Base-by-base conservation (phyloP, 2,113 vertebrate species). In the Prionailurus viverrinus region DNA sequence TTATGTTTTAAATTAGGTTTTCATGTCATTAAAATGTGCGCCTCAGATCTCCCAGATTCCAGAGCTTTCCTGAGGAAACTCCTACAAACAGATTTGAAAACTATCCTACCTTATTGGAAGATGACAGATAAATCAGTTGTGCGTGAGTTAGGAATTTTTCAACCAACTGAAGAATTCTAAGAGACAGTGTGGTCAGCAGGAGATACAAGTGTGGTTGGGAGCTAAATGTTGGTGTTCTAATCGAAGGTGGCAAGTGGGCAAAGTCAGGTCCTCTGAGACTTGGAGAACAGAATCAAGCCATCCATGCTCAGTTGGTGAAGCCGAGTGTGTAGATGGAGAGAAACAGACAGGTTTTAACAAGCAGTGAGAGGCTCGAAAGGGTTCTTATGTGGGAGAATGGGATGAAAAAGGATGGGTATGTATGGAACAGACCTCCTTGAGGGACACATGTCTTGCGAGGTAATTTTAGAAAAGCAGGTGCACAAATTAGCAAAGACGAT, bases 391-490 rank as follows among this genome's bases (percentile, higher is more conserved):
- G 76, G 74, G 13, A 88, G 55, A 66, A 45, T 41, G 65, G 82
- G n/a, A 41, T 41, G 41, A 71, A 23, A 45, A 85, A 78, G 88
- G 55, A 6, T 78, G 41, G 19, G 4, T 31, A 6, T 61, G 12
- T 25, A 31, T 2, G 0, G 12, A 90, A 53, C 12, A 94, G 41
- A 69, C 18, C 1, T 66, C 15, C 1, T 63, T n/a, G n/a, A 58
- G 23, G 41, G 48, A 76, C 51, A 15, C 45, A 25, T 21, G 11
- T 55, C 65, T 55, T 36, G 61, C 53, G 61, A 95, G 63, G 92
- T 79, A 91, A 68, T 87, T 87, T 96, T 95, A 74, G 74, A 91
- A 97, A 95, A 73, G 21, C 71, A 89, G 90, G 53, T 84, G 61
- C 23, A 73, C 82, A 83, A 80, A 92, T 83, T 87, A 96, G 39